Evolutionary conservation across 2,797 vertebrate genomes (phyloP).

Genomic region (Chanos chanos): DNA sequence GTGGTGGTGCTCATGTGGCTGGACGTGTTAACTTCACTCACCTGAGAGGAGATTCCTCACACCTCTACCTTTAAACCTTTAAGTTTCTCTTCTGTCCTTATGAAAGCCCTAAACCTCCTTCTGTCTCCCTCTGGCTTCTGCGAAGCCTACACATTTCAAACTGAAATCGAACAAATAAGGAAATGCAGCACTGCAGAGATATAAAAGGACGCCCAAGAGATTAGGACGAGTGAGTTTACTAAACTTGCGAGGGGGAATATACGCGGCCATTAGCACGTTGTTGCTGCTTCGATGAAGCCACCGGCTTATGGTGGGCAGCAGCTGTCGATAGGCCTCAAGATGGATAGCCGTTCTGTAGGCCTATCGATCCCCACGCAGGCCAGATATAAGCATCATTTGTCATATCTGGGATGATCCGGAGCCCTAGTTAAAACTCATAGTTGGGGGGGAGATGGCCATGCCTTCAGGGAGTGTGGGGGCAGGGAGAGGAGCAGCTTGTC

Average conservation of each 20-base stretch:
- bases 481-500: conserved; percentile 77
- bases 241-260: conserved; percentile 34
- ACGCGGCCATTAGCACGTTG: conserved; percentile 46
- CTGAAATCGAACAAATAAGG: neutral
- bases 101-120: too few species aligned
- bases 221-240: conserved; percentile 23
- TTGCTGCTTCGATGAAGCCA: conserved; percentile 67
- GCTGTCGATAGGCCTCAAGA: conserved; percentile 88
- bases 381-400: conserved; percentile 93
- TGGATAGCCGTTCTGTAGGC: conserved; percentile 87
- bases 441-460: conserved; percentile 81
- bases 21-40: too few species aligned
- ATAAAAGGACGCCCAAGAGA: neutral
- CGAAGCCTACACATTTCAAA: too few species aligned
- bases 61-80: conserved; percentile 26
- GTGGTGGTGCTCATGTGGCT: too few species aligned
- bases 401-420: conserved; percentile 98
- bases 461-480: conserved; percentile 63
- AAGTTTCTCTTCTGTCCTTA: neutral
- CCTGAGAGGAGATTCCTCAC: too few species aligned
- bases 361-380: conserved; percentile 93
- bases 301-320: conserved; percentile 66
- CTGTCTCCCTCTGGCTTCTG: too few species aligned
- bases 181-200: conserved; percentile 11
- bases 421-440: conserved; percentile 94